Conservation (phyloP, 2,888 invertebrate species). For the Podabrus alpinus region DNA sequence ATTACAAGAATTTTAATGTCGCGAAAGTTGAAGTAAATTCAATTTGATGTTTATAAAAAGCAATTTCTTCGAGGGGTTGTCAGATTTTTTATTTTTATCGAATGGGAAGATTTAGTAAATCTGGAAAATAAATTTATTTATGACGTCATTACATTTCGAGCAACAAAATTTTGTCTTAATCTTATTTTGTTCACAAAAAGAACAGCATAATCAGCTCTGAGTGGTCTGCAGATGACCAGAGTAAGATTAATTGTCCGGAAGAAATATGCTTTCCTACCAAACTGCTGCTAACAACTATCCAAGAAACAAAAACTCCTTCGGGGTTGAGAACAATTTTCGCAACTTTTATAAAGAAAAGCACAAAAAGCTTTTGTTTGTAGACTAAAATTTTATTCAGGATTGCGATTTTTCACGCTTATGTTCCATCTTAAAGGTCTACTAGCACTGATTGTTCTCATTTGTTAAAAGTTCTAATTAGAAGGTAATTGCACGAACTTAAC, state of each 20-base stretch:
- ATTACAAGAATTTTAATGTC: background rate
- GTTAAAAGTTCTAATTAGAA: background rate
- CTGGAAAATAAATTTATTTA: conserved; percentile 8
- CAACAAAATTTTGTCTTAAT: conserved; percentile 14
- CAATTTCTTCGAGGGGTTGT: background rate
- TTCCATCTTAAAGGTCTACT: background rate
- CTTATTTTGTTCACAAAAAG: conserved; percentile 14
- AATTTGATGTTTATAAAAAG: background rate
- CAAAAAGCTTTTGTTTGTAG: conserved; percentile 18
- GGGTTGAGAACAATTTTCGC: conserved; percentile 14
- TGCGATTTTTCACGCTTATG: conserved; percentile 11
- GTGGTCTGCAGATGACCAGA: conserved; percentile 32
- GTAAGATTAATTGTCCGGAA: conserved; percentile 31
- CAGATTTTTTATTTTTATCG: background rate
- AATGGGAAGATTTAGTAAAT: conserved; percentile 5
- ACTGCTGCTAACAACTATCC: conserved; percentile 19
- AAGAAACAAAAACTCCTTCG: conserved; percentile 17
- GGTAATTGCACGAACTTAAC: background rate
- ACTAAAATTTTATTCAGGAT: conserved; percentile 3
- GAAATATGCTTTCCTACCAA: conserved; percentile 28
- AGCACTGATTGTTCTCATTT: background rate
- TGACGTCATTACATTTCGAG: background rate
- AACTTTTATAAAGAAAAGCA: conserved; percentile 15
- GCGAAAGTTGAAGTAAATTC: background rate
- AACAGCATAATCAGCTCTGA: conserved; percentile 27